Conservation (phyloP, 2,113 vertebrate genomes). For the Anolis sagrei region DNA sequence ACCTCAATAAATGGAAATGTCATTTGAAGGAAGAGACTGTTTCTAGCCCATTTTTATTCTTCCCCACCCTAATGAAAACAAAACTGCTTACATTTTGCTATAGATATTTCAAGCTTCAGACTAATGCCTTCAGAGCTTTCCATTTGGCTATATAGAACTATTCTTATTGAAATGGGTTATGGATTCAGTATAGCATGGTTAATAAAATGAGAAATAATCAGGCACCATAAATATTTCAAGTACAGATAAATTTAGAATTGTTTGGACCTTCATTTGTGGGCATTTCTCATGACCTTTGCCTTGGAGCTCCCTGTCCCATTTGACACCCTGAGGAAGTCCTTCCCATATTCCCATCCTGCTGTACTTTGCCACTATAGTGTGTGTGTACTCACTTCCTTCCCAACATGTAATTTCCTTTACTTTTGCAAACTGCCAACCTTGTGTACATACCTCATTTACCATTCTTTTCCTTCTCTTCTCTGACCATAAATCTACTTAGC, state of each 20-base stretch:
- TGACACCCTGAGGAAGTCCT: background rate
- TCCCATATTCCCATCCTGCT: background rate
- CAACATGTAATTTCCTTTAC: background rate
- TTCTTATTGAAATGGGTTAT: background rate
- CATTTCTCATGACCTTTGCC: background rate
- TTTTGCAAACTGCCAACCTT: background rate
- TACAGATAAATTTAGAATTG: background rate
- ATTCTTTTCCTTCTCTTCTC: background rate
- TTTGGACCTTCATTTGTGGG: background rate
- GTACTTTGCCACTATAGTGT: background rate
- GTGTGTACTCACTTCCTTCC: background rate
- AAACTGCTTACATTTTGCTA: background rate
- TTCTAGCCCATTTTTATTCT: conserved; percentile 4
- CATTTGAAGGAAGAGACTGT: background rate
- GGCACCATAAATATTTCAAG: background rate
- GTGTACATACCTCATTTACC: background rate
- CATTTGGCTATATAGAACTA: background rate
- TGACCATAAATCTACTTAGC: background rate
- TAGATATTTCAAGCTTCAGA: background rate
- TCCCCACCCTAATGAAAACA: background rate
- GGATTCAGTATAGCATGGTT: background rate
- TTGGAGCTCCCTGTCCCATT: background rate
- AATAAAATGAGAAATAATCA: background rate
- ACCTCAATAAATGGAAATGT: conserved; percentile 2
- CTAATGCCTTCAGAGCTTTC: background rate